These are phyloP conservation scores for Sebastes nivosus DNA, from an alignment of 2,797 vertebrate genomes.

Conservation along the genomic window DNA sequence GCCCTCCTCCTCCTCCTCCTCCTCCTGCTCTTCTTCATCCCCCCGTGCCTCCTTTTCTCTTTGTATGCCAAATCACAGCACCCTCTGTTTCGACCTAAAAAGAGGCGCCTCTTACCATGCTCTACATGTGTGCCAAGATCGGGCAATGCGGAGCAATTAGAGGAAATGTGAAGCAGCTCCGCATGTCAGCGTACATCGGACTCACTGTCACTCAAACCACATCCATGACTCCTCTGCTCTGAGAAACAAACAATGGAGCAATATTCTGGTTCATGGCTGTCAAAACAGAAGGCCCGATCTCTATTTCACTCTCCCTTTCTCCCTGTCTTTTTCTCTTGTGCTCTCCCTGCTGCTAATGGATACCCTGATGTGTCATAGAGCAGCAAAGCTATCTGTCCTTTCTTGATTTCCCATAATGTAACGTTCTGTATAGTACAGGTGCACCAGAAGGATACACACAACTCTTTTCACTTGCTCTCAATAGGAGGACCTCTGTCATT, in stretches of 20 bases:
- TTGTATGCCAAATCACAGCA: constrained; percentile 74
- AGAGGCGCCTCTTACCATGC: constrained; percentile 69
- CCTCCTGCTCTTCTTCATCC: constrained; percentile 2
- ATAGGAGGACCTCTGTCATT: constrained; percentile 58
- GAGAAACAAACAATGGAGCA: constrained; percentile 76
- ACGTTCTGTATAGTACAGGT: constrained; percentile 40
- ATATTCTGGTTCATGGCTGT: constrained; percentile 66
- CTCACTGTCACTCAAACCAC: constrained; percentile 77
- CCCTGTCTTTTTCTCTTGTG: constrained; percentile 10
- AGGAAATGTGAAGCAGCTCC: constrained; percentile 78
- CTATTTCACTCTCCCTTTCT: constrained; percentile 28
- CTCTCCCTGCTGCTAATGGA: constrained; percentile 63
- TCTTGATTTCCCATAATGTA: constrained; percentile 55
- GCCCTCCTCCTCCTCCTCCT: constrained; percentile 26
- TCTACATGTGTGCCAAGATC: constrained; percentile 72
- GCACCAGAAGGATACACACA: constrained; percentile 40
- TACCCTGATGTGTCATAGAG: constrained; percentile 60
- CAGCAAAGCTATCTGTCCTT: constrained; percentile 49
- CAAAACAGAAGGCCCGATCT: constrained; percentile 68
- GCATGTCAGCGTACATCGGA: constrained; percentile 66
- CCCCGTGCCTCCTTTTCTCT: constrained; percentile 55
- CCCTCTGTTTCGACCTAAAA: constrained; percentile 70
- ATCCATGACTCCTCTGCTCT: constrained; percentile 65
- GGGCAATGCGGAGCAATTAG: constrained; percentile 77
- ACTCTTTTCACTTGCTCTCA: constrained; percentile 45